Conservation (phyloP, 2,888 invertebrate species). For the Trissolcus japonicus region DNA sequence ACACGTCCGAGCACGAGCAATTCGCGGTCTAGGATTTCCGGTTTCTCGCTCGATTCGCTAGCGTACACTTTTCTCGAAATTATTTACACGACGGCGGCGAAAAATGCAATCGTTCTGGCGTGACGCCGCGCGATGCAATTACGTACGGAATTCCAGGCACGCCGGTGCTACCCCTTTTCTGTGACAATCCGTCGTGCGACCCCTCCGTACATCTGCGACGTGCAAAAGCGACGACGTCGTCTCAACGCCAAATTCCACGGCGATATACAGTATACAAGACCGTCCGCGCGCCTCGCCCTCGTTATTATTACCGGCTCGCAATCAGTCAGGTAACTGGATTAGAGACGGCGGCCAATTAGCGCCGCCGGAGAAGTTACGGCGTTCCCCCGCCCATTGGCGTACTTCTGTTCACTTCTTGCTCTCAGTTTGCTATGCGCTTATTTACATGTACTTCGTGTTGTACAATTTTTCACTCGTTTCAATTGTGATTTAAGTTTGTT, state of each 20-base stretch:
- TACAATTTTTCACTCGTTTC: slow-evolving; percentile 38
- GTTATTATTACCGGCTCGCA: slow-evolving; percentile 64
- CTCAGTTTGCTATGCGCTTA: slow-evolving; percentile 14
- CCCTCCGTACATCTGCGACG: slow-evolving; percentile 37
- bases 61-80: slow-evolving; percentile 10
- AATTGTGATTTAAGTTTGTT: slow-evolving; percentile 50
- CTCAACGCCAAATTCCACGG: slow-evolving; percentile 61
- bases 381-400: slow-evolving; percentile 11
- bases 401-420: slow-evolving; percentile 15
- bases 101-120: slow-evolving; percentile 69
- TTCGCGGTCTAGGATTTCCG: not conserved
- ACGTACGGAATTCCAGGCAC: slow-evolving; percentile 72
- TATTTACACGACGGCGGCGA: slow-evolving; percentile 52
- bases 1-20: not conserved
- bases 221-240: slow-evolving; percentile 26
- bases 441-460: slow-evolving; percentile 38
- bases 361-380: slow-evolving; percentile 45
- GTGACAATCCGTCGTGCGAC: slow-evolving; percentile 52
- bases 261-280: slow-evolving; percentile 47
- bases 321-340: slow-evolving; percentile 70
- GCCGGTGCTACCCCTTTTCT: slow-evolving; percentile 62
- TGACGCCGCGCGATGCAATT: slow-evolving; percentile 71
- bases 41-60: slow-evolving; percentile 8
- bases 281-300: slow-evolving; percentile 48
- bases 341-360: slow-evolving; percentile 65